Evolutionary conservation across 2,113 vertebrate species (phyloP).

Genomic region (Ammodytes marinus): DNA sequence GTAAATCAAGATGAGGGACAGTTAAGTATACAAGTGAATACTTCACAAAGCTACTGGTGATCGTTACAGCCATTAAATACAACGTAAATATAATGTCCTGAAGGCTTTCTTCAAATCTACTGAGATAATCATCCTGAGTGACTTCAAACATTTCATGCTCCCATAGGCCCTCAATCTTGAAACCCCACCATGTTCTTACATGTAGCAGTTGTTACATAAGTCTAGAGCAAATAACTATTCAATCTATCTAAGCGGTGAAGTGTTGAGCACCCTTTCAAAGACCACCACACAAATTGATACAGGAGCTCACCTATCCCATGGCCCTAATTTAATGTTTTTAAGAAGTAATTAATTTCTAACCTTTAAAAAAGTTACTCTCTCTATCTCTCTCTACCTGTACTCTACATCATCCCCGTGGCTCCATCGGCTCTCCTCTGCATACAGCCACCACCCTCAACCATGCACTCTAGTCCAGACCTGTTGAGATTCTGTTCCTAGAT

Average conservation of each 20-base stretch:
- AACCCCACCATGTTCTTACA: not conserved
- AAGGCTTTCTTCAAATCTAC: not conserved
- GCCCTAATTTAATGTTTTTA: not conserved
- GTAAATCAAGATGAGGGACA: slow-evolving; percentile 28
- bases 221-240: not conserved
- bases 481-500: slow-evolving; percentile 59
- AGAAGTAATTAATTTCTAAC: not conserved
- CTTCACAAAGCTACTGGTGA: not conserved
- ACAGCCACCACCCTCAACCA: not conserved
- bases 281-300: not conserved
- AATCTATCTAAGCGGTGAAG: no score
- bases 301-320: not conserved
- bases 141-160: not conserved
- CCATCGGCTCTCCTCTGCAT: not conserved
- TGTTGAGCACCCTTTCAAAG: not conserved
- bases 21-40: slow-evolving; percentile 1
- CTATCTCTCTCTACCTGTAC: not conserved
- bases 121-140: not conserved
- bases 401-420: not conserved
- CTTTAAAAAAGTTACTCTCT: not conserved
- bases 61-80: no score
- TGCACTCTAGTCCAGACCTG: slow-evolving; percentile 54
- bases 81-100: not conserved
- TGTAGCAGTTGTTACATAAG: slow-evolving; percentile 4
- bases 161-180: not conserved